Percentiles rank a stretch among this genome's conserved stretches.
phyloP scores from a whole-genome alignment of 2,797 vertebrate genomes.

The Gambelia wislizenii region DNA sequence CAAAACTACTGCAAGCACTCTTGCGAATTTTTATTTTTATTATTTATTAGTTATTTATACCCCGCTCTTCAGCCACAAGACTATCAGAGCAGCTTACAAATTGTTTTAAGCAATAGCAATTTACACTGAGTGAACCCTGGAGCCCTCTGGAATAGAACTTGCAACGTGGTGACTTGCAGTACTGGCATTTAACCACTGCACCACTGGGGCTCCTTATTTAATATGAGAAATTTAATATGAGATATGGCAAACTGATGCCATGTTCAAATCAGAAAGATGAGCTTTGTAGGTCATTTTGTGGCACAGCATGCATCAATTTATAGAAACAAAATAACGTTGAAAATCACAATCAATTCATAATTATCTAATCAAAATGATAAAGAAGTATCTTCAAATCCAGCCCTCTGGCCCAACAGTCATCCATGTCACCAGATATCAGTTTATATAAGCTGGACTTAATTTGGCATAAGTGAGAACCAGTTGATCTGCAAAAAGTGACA shows the following conservation, averaged over 20 bases:
- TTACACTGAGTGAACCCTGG: too few species aligned
- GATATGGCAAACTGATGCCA: neutral
- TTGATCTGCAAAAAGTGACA: neutral
- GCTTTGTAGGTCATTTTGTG: neutral
- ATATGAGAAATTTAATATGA: neutral
- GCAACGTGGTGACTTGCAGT: too few species aligned
- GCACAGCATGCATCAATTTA: neutral
- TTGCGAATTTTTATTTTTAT: too few species aligned
- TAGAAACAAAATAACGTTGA: neutral
- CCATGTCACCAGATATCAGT: too few species aligned
- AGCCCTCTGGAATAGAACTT: too few species aligned
- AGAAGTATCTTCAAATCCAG: neutral
- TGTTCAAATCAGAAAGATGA: neutral
- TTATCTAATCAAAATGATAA: neutral
- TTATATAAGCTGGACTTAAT: neutral
- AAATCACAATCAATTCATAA: neutral
- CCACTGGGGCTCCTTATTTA: too few species aligned
- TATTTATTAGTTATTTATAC: too few species aligned
- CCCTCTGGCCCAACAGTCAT: neutral
- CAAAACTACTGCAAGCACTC: neutral
- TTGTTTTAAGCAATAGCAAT: too few species aligned
- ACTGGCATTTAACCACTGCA: too few species aligned
- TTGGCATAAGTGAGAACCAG: neutral
- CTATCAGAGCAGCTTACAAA: too few species aligned
- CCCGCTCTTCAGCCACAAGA: too few species aligned